Percentiles rank a stretch among this genome's conserved stretches.
phyloP scores from a whole-genome alignment of 1,140 invertebrate genomes.

The Pogonognathellus flavescens region DNA sequence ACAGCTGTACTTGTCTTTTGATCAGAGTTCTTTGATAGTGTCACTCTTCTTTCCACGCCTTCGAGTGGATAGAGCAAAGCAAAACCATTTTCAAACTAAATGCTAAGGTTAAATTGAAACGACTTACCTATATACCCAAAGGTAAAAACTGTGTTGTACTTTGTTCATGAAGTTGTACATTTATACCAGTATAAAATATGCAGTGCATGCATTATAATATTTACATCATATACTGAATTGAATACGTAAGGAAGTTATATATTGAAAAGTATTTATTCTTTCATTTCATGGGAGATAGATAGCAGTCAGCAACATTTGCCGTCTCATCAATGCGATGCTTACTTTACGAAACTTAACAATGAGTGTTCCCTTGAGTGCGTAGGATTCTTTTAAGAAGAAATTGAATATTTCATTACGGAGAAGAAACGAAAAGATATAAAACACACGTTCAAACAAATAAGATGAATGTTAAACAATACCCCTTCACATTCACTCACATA shows the following conservation, averaged over 20 bases:
- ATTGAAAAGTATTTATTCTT: too few relatives aligned
- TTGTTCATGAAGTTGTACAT: neutral
- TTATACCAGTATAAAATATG: too few relatives aligned
- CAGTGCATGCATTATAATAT: too few relatives aligned
- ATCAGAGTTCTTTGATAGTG: constrained; percentile 55
- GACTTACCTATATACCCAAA: constrained; percentile 1
- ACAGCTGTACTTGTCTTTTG: constrained; percentile 53
- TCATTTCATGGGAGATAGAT: too few relatives aligned
- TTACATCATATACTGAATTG: too few relatives aligned
- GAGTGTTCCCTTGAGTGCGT: constrained; percentile 3
- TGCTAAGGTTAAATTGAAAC: neutral
- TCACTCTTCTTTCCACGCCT: constrained; percentile 59
- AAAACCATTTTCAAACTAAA: constrained; percentile 4
- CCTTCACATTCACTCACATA: constrained; percentile 20
- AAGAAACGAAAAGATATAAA: constrained; percentile 19
- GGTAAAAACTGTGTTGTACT: neutral
- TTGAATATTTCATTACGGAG: constrained; percentile 44
- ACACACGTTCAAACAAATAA: neutral
- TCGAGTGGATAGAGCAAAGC: constrained; percentile 19
- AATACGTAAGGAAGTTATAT: too few relatives aligned
- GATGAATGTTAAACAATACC: neutral
- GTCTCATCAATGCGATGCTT: neutral
- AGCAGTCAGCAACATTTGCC: neutral
- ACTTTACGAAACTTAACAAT: neutral
- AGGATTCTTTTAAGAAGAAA: constrained; percentile 23